Evolutionary conservation across 2,888 invertebrate genomes (phyloP).

Genomic region (Lepetodrilus schrolli): DNA sequence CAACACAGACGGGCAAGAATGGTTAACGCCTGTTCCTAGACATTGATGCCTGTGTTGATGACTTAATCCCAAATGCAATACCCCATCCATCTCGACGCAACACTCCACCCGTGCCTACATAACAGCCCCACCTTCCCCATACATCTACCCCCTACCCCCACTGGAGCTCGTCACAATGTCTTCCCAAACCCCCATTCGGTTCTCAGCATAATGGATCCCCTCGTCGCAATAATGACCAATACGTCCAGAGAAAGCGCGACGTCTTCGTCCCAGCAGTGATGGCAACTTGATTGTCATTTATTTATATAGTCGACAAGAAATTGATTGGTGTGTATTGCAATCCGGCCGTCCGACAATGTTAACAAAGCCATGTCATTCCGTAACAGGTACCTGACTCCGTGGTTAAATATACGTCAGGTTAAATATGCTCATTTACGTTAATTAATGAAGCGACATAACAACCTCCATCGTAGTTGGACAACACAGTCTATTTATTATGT

Average conservation of each 20-base stretch:
- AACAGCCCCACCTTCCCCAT: background rate
- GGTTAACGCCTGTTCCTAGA: background rate
- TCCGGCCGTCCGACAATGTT: no score
- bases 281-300: background rate
- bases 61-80: background rate
- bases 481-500: no score
- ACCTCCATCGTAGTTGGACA: no score
- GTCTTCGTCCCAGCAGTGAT: background rate
- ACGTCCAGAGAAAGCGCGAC: background rate
- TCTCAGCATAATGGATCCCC: background rate
- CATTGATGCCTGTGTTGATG: background rate
- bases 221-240: background rate
- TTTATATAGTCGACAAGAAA: no score
- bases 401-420: no score
- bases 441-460: no score
- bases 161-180: background rate
- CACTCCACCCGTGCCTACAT: no score
- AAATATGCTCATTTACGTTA: no score
- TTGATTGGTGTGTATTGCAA: no score
- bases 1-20: background rate
- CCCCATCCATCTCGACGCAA: no score
- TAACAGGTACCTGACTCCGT: no score
- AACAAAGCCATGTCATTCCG: no score
- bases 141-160: background rate
- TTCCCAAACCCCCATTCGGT: background rate